Evolutionary conservation across 2,888 invertebrate species (phyloP).

Genomic region (Diaperis boleti): DNA sequence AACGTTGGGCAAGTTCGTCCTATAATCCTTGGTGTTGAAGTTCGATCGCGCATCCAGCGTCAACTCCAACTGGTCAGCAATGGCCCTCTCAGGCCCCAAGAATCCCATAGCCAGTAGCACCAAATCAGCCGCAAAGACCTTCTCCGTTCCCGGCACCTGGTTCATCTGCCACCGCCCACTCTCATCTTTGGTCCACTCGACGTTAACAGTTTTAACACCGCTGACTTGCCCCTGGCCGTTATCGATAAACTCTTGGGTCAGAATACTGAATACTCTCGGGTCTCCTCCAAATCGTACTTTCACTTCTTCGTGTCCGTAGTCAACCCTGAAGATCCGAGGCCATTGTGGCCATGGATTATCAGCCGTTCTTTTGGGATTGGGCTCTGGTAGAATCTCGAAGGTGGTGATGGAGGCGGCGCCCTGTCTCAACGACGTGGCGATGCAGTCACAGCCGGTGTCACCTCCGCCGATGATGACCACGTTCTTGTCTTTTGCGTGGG

Average conservation of each 20-base stretch:
- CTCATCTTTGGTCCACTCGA: slow-evolving; percentile 94
- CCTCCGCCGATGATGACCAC: slow-evolving; percentile 93
- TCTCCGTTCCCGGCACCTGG: slow-evolving; percentile 84
- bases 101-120: slow-evolving; percentile 99
- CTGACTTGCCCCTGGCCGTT: slow-evolving; percentile 90
- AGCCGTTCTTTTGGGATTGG: slow-evolving; percentile 80
- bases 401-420: slow-evolving; percentile 92
- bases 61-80: slow-evolving; percentile 83
- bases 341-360: slow-evolving; percentile 99
- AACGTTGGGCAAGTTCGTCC: slow-evolving; percentile 91
- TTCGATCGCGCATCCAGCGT: slow-evolving; percentile 94
- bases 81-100: slow-evolving; percentile 92
- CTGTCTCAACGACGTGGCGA: slow-evolving; percentile 94
- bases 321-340: slow-evolving; percentile 95
- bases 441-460: slow-evolving; percentile 96
- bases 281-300: slow-evolving; percentile 91
- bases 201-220: slow-evolving; percentile 90
- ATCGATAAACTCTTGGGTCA: slow-evolving; percentile 95
- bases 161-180: slow-evolving; percentile 95
- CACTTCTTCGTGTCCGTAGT: slow-evolving; percentile 98
- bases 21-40: slow-evolving; percentile 87
- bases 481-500: slow-evolving; percentile 92
- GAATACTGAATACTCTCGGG: slow-evolving; percentile 92
- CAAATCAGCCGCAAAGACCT: slow-evolving; percentile 87
- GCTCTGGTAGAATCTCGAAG: slow-evolving; percentile 97